Base-by-base conservation (phyloP, 1,140 invertebrate genomes). In the Lasaia peninsularis region DNA sequence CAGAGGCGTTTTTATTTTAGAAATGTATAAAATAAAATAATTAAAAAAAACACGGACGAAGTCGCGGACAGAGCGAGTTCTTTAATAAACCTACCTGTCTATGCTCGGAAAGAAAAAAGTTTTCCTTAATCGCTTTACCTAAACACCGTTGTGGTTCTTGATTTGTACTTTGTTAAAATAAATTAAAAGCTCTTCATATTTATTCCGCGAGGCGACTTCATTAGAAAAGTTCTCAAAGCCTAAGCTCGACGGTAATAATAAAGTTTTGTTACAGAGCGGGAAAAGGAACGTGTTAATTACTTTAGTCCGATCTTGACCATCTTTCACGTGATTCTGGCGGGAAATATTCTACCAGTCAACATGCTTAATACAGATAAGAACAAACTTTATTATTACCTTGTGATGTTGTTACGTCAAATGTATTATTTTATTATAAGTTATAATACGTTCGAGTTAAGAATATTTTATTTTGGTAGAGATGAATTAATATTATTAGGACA, bases 211-310 rank as follows among this genome's bases (percentile, higher is more conserved):
- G 74, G 75, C 71, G 78, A 84, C 80, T 87, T 87, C 84, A 87
- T 87, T 87, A 87, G 80, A 80, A 87, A 87, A 87, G 78, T 87
- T 71, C 77, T 84, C 80, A 85, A 85, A 85, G 84, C 78, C 75
- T 78, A 85, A 82, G 79, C 75, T 74, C 59, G 67, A 65, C 73
- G 81, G 84, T 86, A 87, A 86, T 87, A 87, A 86, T 85, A 87
- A 87, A 87, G 84, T 87, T 86, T 84, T 78, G 84, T 84, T 84
- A 71, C 68, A 68, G 72, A 69, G 69, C 54, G 61, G 71, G 71
- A 66, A 87, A 87, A 83, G 81, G 86, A 85, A 81, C 78, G 78
- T 78, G 81, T 87, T 87, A 87, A 87, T 87, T 87, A 85, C 80
- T 76, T 78, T 60, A 66, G 65, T 69, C 58, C 60, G 61, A 68